These are phyloP conservation scores for Bothrops jararaca DNA, from an alignment of 2,113 vertebrate genomes.

Conservation along the genomic window DNA sequence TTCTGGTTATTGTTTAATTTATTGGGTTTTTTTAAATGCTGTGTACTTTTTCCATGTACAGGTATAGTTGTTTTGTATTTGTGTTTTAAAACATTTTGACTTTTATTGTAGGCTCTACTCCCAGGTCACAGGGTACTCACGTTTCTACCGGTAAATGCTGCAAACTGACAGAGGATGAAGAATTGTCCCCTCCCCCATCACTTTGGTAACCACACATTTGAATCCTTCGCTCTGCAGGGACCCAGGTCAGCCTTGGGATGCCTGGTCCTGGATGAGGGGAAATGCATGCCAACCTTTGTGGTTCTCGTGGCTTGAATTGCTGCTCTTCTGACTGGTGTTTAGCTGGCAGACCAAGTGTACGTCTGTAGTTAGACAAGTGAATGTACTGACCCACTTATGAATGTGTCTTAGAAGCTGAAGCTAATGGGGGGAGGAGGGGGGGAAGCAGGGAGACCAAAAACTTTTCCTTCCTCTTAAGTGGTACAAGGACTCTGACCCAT, in stretches of 20 bases:
- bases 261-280: neutral
- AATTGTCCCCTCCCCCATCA: neutral
- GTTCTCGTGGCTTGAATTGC: neutral
- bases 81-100: neutral
- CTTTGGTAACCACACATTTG: neutral
- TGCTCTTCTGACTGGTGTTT: neutral
- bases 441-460: conserved; percentile 22
- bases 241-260: conserved; percentile 4
- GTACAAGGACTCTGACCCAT: neutral
- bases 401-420: conserved; percentile 76
- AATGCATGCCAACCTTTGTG: neutral
- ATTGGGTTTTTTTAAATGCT: conserved; percentile 60
- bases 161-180: conserved; percentile 18
- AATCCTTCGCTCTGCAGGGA: neutral
- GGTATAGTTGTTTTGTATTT: neutral
- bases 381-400: conserved; percentile 65
- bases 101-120: neutral
- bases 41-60: conserved; percentile 48
- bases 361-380: conserved; percentile 37
- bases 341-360: neutral
- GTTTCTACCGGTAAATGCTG: conserved; percentile 39
- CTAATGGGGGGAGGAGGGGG: conserved; percentile 48
- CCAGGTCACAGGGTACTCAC: conserved; percentile 47
- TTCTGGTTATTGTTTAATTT: conserved; percentile 61
- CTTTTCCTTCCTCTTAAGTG: conserved; percentile 1